Evolutionary conservation across 1,140 invertebrate species (phyloP).

Genomic region (Scaptomyza montana): DNA sequence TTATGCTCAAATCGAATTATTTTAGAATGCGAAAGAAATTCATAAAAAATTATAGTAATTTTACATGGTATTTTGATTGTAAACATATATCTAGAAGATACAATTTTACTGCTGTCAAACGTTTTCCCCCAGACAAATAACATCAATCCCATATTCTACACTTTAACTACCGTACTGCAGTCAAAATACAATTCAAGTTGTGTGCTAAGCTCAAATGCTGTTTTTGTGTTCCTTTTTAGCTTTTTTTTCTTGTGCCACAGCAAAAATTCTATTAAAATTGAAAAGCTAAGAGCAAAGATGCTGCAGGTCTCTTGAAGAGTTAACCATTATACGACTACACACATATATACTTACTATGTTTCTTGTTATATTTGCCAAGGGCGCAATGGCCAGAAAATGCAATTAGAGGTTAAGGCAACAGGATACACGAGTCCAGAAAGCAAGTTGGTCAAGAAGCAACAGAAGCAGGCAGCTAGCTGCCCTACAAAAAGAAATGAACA

Average conservation of each 20-base stretch:
- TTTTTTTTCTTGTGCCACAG: not conserved
- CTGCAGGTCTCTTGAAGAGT: conserved; percentile 6
- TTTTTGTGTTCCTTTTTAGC: not conserved
- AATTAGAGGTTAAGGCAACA: conserved; percentile 52
- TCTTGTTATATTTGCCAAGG: conserved; percentile 41
- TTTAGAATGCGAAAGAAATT: too few relatives aligned
- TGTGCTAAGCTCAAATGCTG: conserved; percentile 7
- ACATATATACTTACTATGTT: not conserved
- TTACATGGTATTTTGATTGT: too few relatives aligned
- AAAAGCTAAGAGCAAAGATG: conserved; percentile 47
- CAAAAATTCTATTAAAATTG: conserved; percentile 68
- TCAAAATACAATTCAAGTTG: conserved; percentile 16
- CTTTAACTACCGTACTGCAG: not conserved
- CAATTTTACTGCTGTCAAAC: too few relatives aligned
- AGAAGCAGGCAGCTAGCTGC: conserved; percentile 1
- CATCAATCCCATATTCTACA: conserved; percentile 2
- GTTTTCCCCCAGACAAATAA: not conserved
- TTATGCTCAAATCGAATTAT: too few relatives aligned
- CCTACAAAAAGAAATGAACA: conserved; percentile 40
- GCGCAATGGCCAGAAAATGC: conserved; percentile 48
- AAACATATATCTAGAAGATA: too few relatives aligned
- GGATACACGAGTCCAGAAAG: conserved; percentile 3
- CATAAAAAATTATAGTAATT: too few relatives aligned
- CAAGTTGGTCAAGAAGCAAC: not conserved
- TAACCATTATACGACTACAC: not conserved